Percentiles rank a stretch among this genome's conserved stretches.
These are phyloP conservation scores for Sebastes iracundus DNA, from an alignment of 2,797 vertebrate genomes.

Conservation along the genomic window DNA sequence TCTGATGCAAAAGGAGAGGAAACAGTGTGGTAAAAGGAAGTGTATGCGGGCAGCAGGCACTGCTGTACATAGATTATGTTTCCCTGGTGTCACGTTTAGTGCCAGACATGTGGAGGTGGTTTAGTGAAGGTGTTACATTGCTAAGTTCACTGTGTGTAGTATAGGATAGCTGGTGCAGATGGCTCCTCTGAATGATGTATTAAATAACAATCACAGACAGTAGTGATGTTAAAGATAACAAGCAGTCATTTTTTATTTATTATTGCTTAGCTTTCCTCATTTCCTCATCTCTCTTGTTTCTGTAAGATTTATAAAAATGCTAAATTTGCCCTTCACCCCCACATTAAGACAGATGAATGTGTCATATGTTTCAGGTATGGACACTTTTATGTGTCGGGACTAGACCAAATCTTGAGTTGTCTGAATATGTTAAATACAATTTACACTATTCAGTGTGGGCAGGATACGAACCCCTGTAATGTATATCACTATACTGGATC, in stretches of 20 bases:
- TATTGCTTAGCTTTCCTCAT: slow-evolving; percentile 33
- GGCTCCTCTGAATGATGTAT: slow-evolving; percentile 19
- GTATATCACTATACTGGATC: background rate
- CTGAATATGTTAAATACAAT: slow-evolving; percentile 14
- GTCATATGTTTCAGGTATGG: slow-evolving; percentile 44
- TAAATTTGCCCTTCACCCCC: slow-evolving; percentile 15
- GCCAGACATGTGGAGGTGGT: slow-evolving; percentile 53
- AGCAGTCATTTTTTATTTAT: slow-evolving; percentile 50
- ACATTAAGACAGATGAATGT: slow-evolving; percentile 68
- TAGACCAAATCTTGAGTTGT: background rate
- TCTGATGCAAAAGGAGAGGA: slow-evolving; percentile 1
- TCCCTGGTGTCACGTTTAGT: slow-evolving; percentile 28
- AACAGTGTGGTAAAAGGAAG: slow-evolving; percentile 23
- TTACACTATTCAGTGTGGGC: slow-evolving; percentile 5
- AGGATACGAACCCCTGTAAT: slow-evolving; percentile 8
- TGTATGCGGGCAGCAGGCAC: slow-evolving; percentile 46
- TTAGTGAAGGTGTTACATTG: slow-evolving; percentile 32
- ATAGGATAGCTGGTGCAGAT: slow-evolving; percentile 9
- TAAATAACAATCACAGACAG: slow-evolving; percentile 18
- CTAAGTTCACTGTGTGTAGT: slow-evolving; percentile 19
- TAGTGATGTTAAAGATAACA: slow-evolving; percentile 10
- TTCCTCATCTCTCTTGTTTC: slow-evolving; percentile 31
- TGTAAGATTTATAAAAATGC: slow-evolving; percentile 29
- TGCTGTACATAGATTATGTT: slow-evolving; percentile 52
- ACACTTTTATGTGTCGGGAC: slow-evolving; percentile 9